Conservation (phyloP, 2,888 invertebrate genomes). For the Eurytoma adleriae region DNA sequence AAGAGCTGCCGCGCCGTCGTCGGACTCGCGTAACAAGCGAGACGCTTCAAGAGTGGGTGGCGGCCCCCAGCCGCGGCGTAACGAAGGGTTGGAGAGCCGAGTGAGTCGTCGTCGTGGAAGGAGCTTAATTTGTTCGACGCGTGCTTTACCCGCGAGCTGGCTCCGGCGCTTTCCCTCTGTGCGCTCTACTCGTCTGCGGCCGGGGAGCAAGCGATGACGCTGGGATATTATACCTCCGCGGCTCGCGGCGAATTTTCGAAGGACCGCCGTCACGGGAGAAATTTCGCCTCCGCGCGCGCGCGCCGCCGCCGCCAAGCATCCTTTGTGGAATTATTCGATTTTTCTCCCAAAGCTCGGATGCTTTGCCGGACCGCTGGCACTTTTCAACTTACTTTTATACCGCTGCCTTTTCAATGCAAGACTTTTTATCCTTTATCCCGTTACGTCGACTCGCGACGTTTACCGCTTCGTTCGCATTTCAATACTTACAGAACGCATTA, state of each 20-base stretch:
- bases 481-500: too few species aligned
- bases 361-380: slow-evolving; percentile 9
- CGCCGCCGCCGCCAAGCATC: background rate
- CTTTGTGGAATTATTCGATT: slow-evolving; percentile 47
- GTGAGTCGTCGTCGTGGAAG: slow-evolving; percentile 25
- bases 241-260: slow-evolving; percentile 13
- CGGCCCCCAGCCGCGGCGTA: slow-evolving; percentile 6
- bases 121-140: slow-evolving; percentile 54
- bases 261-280: background rate
- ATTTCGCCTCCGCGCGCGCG: background rate
- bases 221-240: slow-evolving; percentile 13
- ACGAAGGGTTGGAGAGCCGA: slow-evolving; percentile 20
- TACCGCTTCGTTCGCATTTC: too few species aligned
- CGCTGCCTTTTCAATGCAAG: background rate
- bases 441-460: too few species aligned
- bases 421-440: too few species aligned
- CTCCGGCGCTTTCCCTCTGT: background rate
- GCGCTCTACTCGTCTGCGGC: background rate
- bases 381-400: slow-evolving; percentile 11
- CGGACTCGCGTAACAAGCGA: slow-evolving; percentile 38
- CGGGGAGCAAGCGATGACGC: background rate
- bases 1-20: background rate
- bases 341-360: slow-evolving; percentile 21
- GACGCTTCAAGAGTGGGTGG: slow-evolving; percentile 36
- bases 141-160: slow-evolving; percentile 6